phyloP scores from a whole-genome alignment of 2,797 vertebrate genomes.

The Sebastes diaconus region DNA sequence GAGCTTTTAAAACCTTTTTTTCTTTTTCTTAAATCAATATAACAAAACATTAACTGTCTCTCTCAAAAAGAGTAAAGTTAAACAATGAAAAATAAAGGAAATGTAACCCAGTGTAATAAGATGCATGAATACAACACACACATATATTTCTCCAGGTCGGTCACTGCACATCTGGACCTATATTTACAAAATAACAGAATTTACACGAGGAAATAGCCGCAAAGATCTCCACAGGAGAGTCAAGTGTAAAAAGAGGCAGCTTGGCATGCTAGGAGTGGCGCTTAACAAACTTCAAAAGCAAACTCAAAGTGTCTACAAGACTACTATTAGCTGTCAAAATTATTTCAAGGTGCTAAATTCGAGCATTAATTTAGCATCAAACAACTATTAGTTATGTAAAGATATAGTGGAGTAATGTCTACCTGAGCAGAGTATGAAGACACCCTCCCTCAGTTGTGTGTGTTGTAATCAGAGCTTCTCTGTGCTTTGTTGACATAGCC shows the following conservation, averaged over 20 bases:
- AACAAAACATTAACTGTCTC: background rate
- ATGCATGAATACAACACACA: background rate
- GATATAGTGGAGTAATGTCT: too few relatives aligned
- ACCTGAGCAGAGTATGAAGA: too few relatives aligned
- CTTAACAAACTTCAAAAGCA: background rate
- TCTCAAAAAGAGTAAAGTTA: background rate
- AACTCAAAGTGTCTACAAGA: background rate
- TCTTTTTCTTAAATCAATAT: background rate
- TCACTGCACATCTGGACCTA: background rate
- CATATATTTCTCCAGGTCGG: background rate
- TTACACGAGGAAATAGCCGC: background rate
- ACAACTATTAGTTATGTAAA: too few relatives aligned
- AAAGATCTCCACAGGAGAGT: background rate
- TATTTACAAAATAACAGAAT: background rate
- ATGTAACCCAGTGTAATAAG: background rate
- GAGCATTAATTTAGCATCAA: too few relatives aligned
- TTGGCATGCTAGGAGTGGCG: too few relatives aligned
- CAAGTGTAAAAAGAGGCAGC: background rate
- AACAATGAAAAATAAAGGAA: background rate
- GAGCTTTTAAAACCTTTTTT: background rate
- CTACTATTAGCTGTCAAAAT: background rate
- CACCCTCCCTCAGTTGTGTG: too few relatives aligned
- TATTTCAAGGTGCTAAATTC: background rate
- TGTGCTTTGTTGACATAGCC: too few relatives aligned
- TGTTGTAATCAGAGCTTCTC: too few relatives aligned